Conservation (phyloP, 2,888 invertebrate genomes). For the Cephus pulcher region DNA sequence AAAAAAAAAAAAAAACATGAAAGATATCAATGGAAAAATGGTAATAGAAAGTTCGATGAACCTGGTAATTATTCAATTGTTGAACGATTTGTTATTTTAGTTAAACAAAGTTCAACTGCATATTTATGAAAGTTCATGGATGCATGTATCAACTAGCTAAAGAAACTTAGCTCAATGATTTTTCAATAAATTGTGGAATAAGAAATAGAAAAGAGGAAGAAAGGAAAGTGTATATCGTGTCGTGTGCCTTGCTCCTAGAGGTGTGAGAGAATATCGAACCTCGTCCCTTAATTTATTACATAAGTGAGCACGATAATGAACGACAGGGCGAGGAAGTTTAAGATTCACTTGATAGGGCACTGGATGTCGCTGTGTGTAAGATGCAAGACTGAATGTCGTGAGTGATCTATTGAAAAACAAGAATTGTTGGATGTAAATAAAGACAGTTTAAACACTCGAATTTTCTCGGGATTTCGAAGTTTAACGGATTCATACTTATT, state of each 20-base stretch:
- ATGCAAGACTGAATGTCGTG: conserved; percentile 29
- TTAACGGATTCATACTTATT: neutral
- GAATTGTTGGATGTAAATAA: conserved; percentile 55
- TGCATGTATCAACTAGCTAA: neutral
- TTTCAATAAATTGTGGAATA: conserved; percentile 5
- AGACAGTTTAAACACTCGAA: conserved; percentile 37
- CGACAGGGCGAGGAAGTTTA: conserved; percentile 18
- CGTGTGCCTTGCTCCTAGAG: conserved; percentile 27
- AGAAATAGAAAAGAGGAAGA: neutral
- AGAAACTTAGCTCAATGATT: neutral
- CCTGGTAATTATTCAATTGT: neutral
- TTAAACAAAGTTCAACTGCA: neutral
- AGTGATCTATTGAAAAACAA: conserved; percentile 42
- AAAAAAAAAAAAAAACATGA: neutral
- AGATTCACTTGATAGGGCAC: neutral
- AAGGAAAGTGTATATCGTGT: conserved; percentile 25
- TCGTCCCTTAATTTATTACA: conserved; percentile 32
- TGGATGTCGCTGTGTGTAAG: conserved; percentile 2
- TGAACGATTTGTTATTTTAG: neutral
- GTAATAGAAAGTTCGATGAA: neutral
- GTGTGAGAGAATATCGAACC: conserved; percentile 16
- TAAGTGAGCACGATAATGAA: conserved; percentile 9
- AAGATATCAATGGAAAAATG: neutral
- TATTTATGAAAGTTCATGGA: neutral
- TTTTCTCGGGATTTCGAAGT: conserved; percentile 3